A percentile compares a stretch with the other conserved stretches of the same genome.
These are phyloP conservation scores for Sylvicapra grimmia DNA, from an alignment of 2,113 vertebrate species.

Conservation along the genomic window DNA sequence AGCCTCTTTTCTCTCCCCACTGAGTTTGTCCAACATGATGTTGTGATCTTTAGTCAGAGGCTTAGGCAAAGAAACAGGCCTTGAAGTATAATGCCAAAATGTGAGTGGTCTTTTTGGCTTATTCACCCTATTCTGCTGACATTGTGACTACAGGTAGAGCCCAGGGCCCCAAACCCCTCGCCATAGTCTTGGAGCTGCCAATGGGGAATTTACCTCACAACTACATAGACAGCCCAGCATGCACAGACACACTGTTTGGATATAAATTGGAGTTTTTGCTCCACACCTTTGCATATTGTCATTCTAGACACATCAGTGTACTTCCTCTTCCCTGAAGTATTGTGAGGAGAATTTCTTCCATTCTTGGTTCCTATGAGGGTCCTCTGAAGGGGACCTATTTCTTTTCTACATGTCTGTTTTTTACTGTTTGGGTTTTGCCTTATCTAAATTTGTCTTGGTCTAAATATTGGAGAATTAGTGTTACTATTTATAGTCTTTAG, in stretches of 20 bases:
- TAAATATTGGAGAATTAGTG: neutral
- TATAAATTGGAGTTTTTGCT: neutral
- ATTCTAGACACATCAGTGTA: neutral
- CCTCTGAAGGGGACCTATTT: neutral
- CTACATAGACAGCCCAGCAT: neutral
- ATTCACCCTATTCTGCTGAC: neutral
- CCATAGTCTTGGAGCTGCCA: neutral
- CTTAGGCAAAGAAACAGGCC: neutral
- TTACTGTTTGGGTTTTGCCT: neutral
- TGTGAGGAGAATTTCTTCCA: neutral
- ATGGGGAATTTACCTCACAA: neutral
- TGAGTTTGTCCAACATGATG: neutral
- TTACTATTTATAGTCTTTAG: neutral
- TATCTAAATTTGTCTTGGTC: neutral
- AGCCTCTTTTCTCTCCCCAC: neutral
- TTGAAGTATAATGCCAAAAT: neutral
- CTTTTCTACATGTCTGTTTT: neutral
- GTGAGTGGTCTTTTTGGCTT: neutral
- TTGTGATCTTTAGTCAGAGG: neutral
- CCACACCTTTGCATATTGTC: neutral
- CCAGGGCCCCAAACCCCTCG: neutral
- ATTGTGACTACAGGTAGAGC: neutral
- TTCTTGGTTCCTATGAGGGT: neutral
- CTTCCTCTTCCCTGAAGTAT: neutral
- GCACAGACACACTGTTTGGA: neutral